Evolutionary conservation across 92 coral and sea anemone species (phyloP).

Genomic region (Epizoanthus rinbou): DNA sequence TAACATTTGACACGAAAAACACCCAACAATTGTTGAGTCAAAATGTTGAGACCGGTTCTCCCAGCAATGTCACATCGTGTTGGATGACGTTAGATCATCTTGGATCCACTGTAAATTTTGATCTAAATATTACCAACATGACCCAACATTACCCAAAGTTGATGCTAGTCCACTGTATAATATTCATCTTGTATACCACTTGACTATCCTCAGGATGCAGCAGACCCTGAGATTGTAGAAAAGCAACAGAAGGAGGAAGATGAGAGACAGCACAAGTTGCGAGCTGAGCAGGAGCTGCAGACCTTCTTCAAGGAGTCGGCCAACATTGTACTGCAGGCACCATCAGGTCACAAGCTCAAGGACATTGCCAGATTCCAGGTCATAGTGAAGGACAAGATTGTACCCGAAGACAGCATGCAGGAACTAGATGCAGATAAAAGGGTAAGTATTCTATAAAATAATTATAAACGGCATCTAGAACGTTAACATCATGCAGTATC

Average conservation of each 20-base stretch:
- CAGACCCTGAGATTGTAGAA: conserved; percentile 65
- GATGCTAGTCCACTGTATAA: neutral
- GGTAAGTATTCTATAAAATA: conserved; percentile 41
- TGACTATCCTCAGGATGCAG: conserved; percentile 28
- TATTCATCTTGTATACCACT: too few relatives aligned
- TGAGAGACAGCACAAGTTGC: conserved; percentile 60
- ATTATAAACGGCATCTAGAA: too few relatives aligned
- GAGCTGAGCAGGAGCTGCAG: conserved; percentile 56
- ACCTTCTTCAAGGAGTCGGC: conserved; percentile 87
- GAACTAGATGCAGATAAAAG: conserved; percentile 78
- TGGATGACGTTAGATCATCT: too few relatives aligned
- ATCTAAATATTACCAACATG: too few relatives aligned
- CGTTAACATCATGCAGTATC: too few relatives aligned
- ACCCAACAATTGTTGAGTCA: too few relatives aligned
- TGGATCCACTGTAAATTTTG: too few relatives aligned
- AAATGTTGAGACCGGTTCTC: too few relatives aligned
- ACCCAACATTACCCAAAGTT: neutral
- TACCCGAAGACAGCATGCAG: conserved; percentile 64
- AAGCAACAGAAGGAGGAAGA: conserved; percentile 66
- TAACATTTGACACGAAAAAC: too few relatives aligned
- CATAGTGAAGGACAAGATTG: conserved; percentile 63
- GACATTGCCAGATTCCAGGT: conserved; percentile 93
- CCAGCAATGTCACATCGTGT: too few relatives aligned
- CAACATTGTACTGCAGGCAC: conserved; percentile 73
- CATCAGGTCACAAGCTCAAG: conserved; percentile 91